Conservation (phyloP, 2,113 vertebrate species). For the Diadophis punctatus region DNA sequence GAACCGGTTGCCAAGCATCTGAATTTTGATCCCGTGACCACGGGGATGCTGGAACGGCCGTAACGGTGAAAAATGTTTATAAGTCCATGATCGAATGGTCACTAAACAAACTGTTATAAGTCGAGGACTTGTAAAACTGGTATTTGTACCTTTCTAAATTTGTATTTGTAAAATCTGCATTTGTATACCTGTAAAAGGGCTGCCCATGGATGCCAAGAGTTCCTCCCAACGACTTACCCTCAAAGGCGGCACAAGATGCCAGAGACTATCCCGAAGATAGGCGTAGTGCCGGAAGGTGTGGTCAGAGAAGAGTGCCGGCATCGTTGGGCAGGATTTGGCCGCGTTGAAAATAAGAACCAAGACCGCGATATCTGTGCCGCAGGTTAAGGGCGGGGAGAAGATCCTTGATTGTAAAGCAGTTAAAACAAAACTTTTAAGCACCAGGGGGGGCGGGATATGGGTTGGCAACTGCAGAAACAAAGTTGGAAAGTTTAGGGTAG, state of each 20-base stretch:
- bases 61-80: no score
- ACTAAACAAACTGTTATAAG: no score
- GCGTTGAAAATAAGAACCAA: constrained; percentile 96
- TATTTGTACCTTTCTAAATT: no score
- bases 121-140: no score
- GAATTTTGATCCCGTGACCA: no score
- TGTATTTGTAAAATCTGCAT: no score
- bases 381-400: constrained; percentile 54
- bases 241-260: constrained; percentile 89
- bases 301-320: constrained; percentile 94
- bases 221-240: constrained; percentile 70
- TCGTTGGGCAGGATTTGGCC: constrained; percentile 90
- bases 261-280: constrained; percentile 94
- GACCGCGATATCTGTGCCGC: constrained; percentile 86
- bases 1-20: no score
- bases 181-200: background rate
- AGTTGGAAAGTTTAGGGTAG: background rate
- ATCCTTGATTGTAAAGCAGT: background rate
- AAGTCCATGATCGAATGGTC: no score
- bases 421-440: background rate
- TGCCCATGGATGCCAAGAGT: fast-evolving
- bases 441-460: fast-evolving
- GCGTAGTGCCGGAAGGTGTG: constrained; percentile 95
- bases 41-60: no score
- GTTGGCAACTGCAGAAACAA: background rate